A percentile compares a stretch with the other conserved stretches of the same genome.
Conservation (phyloP, 2,113 vertebrate species). For the Eptesicus fuscus region DNA sequence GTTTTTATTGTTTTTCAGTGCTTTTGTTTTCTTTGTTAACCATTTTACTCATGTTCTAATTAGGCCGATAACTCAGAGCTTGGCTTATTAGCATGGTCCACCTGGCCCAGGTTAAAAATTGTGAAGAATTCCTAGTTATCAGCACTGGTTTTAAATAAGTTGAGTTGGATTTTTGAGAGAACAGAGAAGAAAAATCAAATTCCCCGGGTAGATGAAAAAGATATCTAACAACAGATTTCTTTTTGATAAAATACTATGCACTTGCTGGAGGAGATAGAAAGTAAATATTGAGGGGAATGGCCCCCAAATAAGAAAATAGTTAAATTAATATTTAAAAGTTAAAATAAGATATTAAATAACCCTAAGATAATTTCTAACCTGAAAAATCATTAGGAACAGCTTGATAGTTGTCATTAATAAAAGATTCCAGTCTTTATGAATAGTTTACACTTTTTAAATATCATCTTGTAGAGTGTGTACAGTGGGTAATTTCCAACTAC, state of each 20-base stretch:
- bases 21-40: conserved; percentile 27
- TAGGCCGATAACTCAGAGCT: background rate
- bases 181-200: background rate
- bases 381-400: background rate
- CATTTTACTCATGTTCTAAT: background rate
- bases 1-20: background rate
- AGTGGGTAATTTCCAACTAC: background rate
- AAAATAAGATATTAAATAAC: background rate
- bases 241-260: background rate
- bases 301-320: background rate
- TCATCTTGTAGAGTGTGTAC: background rate
- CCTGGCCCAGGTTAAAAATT: background rate
- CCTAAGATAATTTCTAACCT: background rate
- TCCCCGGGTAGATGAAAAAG: background rate
- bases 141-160: conserved; percentile 8
- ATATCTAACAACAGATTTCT: background rate
- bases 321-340: background rate
- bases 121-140: background rate
- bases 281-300: background rate
- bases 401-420: background rate
- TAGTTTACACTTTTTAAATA: background rate
- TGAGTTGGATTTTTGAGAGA: background rate
- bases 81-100: background rate
- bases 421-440: background rate
- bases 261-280: background rate